A percentile compares a stretch with the other conserved stretches of the same genome.
These are phyloP conservation scores for Callinectes sapidus DNA, from an alignment of 2,888 invertebrate species.

Conservation along the genomic window DNA sequence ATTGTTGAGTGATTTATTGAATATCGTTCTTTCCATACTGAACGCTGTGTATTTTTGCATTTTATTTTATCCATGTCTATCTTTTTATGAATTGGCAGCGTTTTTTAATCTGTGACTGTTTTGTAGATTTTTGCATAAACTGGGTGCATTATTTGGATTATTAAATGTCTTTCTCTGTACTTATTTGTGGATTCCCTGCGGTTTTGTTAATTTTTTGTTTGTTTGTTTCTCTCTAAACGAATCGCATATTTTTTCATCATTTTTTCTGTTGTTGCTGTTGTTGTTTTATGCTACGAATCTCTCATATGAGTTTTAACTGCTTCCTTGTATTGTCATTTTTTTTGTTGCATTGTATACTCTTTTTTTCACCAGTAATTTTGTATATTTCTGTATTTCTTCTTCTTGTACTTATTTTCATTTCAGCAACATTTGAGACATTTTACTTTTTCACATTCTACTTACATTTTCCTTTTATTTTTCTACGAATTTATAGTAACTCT, in stretches of 20 bases:
- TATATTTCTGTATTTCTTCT: background rate
- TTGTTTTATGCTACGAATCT: too few relatives aligned
- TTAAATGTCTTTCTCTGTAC: background rate
- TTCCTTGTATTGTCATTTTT: too few relatives aligned
- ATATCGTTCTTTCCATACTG: background rate
- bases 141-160: too few relatives aligned
- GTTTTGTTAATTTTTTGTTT: background rate
- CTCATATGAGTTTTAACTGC: too few relatives aligned
- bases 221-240: background rate
- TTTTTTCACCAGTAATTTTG: background rate
- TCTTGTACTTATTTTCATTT: background rate
- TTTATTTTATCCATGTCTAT: too few relatives aligned
- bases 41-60: too few relatives aligned
- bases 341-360: background rate
- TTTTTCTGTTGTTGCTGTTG: too few relatives aligned
- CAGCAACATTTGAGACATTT: background rate
- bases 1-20: background rate
- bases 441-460: background rate
- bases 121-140: too few relatives aligned
- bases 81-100: background rate
- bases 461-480: background rate
- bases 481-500: too few relatives aligned
- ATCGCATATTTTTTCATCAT: background rate
- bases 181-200: too few relatives aligned
- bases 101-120: background rate